Base-by-base conservation (phyloP, 2,113 vertebrate species). In the Amblyopsis rosae region DNA sequence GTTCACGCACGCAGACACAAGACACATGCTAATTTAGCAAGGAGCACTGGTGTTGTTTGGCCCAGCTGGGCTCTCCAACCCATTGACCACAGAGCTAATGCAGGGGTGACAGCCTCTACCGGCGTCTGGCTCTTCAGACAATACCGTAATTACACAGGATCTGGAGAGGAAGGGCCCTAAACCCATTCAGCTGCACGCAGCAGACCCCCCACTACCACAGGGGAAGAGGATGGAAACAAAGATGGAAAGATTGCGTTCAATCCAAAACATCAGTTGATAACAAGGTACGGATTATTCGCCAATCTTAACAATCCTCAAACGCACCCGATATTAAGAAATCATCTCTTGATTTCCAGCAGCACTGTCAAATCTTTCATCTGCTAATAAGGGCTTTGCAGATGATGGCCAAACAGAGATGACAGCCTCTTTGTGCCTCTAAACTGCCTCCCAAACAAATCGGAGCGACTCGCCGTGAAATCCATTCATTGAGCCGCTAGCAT, bases 131-230 rank as follows among this genome's bases (percentile, higher is more conserved):
- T 84, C 80, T 68, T 85, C 82, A 83, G 92, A 90, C 87, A 90
- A 87, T 77, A 69, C 13, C 7, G 80, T 92, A 91, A 91, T 76
- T 66, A 89, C 69, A 82, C 75, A 89, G 86, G 89, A 79, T 83
- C 82, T 82, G 84, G 50, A 53, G 46, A 72, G 19, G 57, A 59
- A 35, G 53, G 65, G 41, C 49, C 65, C 62, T 65, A 76, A 76
- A 81, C 62, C 70, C n/a, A 49, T 48, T 65, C 72, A 82, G 62
- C 77, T 74, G 35, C 35, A 41, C 35, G 6, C 35, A 41, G 35
- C 5, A 41, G 35, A 41, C 35, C 35, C 12, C 58, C 46, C 63
- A 41, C 49, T 41, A 35, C 2, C 26, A 26, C 26, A 26, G 26
- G 26, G 26, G 26, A 26, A 26, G 26, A 26, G 26, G 26, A 26